phyloP scores from a whole-genome alignment of 2,888 invertebrate species.

The Tachystola acroxantha region DNA sequence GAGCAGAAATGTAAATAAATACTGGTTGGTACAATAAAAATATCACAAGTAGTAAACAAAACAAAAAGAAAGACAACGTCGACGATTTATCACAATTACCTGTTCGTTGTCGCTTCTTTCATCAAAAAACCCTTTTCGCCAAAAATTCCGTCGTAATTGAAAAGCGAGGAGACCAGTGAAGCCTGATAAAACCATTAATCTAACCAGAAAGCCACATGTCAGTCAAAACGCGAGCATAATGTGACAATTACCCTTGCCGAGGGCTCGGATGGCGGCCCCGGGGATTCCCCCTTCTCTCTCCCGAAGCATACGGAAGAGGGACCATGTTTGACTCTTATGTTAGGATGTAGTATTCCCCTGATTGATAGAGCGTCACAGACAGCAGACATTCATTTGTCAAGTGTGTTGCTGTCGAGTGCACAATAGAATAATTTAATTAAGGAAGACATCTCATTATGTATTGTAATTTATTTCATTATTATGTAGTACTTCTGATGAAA shows the following conservation, averaged over 20 bases:
- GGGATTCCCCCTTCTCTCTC: neutral
- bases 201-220: constrained; percentile 22
- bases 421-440: too few relatives aligned
- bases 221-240: constrained; percentile 26
- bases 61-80: neutral
- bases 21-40: too few relatives aligned
- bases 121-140: neutral
- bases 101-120: neutral
- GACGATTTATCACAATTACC: constrained; percentile 1
- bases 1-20: too few relatives aligned
- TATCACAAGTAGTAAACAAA: too few relatives aligned
- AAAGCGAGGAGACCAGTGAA: neutral
- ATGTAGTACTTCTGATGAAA: too few relatives aligned
- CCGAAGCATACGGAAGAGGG: neutral
- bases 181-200: constrained; percentile 24
- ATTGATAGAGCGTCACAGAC: too few relatives aligned
- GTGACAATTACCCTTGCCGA: constrained; percentile 27
- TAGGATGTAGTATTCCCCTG: neutral
- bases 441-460: too few relatives aligned
- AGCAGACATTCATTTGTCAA: too few relatives aligned
- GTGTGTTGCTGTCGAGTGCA: too few relatives aligned
- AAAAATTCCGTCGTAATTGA: neutral
- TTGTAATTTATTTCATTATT: too few relatives aligned
- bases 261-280: neutral
- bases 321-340: neutral